A percentile compares a stretch with the other conserved stretches of the same genome.
Conservation (phyloP, 2,797 vertebrate species). For the Craterocephalus amniculus region DNA sequence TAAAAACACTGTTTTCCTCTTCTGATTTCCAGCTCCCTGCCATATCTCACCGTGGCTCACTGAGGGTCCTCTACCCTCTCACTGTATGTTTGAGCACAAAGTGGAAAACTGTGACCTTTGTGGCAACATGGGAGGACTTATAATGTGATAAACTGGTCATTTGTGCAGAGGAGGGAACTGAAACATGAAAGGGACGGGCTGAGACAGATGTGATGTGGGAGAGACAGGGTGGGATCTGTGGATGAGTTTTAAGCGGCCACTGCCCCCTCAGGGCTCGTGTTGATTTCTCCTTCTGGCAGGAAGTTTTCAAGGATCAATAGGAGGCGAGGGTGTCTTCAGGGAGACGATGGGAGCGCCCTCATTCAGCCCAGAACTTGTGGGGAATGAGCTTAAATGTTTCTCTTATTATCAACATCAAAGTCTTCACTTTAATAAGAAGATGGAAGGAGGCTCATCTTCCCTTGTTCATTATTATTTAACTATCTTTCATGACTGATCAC, state of each 20-base stretch:
- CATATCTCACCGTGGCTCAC: too few species aligned
- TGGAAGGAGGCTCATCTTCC: background rate
- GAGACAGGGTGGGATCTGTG: constrained; percentile 22
- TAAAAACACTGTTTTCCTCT: constrained; percentile 31
- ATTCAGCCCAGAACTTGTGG: constrained; percentile 40
- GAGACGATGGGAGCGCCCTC: constrained; percentile 31
- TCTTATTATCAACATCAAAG: background rate
- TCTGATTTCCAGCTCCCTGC: constrained; percentile 24
- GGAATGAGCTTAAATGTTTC: constrained; percentile 15
- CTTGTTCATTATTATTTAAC: too few species aligned
- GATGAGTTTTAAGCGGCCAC: constrained; percentile 38
- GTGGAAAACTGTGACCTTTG: constrained; percentile 2
- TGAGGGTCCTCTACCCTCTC: constrained; percentile 13
- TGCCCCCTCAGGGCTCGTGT: constrained; percentile 46
- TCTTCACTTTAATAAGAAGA: constrained; percentile 13
- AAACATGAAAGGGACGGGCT: background rate
- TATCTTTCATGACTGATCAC: too few species aligned
- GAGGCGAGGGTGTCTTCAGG: constrained; percentile 59
- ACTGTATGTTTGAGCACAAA: background rate
- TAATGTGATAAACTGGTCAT: background rate
- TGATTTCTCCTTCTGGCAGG: constrained; percentile 78
- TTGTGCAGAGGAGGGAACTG: background rate
- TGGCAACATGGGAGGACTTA: constrained; percentile 6
- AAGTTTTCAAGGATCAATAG: constrained; percentile 78
- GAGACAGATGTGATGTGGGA: constrained; percentile 28